Evolutionary conservation across 2,113 vertebrate genomes (phyloP).

Genomic region (Otis tarda): DNA sequence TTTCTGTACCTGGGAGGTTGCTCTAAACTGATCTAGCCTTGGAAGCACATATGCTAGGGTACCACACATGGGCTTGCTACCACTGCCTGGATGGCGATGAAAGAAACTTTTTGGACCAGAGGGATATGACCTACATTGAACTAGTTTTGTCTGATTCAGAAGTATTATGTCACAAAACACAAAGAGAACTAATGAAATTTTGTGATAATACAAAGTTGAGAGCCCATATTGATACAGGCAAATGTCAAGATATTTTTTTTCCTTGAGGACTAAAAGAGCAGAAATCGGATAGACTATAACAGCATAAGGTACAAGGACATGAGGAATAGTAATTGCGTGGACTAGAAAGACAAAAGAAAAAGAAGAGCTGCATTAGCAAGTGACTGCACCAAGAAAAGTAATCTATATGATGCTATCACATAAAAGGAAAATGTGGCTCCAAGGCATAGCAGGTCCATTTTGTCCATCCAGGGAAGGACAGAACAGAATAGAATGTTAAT

Average conservation of each 20-base stretch:
- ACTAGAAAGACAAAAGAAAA: not conserved
- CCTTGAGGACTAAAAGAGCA: not conserved
- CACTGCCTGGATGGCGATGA: not conserved
- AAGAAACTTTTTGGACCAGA: not conserved
- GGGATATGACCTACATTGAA: not conserved
- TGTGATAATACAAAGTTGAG: not conserved
- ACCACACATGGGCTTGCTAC: not conserved
- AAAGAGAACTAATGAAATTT: not conserved
- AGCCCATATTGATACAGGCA: not conserved
- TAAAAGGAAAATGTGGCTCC: not conserved
- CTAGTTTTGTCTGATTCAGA: not conserved
- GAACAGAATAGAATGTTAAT: not conserved
- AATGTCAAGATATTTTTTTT: not conserved
- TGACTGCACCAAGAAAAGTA: not conserved
- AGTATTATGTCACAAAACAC: not conserved
- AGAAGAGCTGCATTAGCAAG: not conserved
- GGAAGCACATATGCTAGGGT: not conserved
- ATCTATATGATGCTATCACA: not conserved
- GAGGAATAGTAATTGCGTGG: not conserved
- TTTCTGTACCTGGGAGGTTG: not conserved
- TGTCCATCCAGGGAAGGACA: not conserved
- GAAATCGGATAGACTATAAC: not conserved
- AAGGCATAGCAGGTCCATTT: not conserved
- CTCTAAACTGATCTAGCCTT: not conserved
- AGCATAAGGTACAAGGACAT: not conserved